A percentile compares a stretch with the other conserved stretches of the same genome.
Conservation (phyloP, 2,888 invertebrate species). For the Stenchaetothrips biformis region DNA sequence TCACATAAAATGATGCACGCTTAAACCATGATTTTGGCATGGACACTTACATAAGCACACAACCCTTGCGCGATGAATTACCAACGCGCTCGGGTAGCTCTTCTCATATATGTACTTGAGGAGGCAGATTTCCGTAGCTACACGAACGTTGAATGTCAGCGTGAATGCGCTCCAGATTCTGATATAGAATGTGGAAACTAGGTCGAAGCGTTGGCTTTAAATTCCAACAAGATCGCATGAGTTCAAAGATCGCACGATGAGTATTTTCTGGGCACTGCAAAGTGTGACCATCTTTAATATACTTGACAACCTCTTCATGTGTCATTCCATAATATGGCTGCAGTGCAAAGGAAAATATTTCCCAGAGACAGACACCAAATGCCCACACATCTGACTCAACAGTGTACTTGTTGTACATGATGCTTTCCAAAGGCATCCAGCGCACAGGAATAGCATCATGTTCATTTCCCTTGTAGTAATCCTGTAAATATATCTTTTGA, state of each 20-base stretch:
- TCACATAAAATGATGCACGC: not conserved
- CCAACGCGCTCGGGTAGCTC: conserved; percentile 10
- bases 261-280: conserved; percentile 87
- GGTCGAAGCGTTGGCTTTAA: conserved; percentile 80
- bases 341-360: conserved; percentile 91
- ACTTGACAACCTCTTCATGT: conserved; percentile 93
- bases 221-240: conserved; percentile 94
- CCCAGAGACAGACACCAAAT: conserved; percentile 94
- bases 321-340: conserved; percentile 97
- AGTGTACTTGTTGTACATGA: conserved; percentile 93
- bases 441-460: conserved; percentile 94
- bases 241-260: conserved; percentile 76
- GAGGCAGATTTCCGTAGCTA: not conserved
- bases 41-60: not conserved
- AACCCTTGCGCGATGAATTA: conserved; percentile 5
- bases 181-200: conserved; percentile 75
- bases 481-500: conserved; percentile 90
- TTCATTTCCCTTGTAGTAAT: conserved; percentile 93
- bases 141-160: conserved; percentile 40
- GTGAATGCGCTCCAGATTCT: conserved; percentile 66
- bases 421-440: conserved; percentile 98
- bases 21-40: not conserved
- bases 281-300: conserved; percentile 88
- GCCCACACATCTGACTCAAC: conserved; percentile 97
- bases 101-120: conserved; percentile 14